These are phyloP conservation scores for Carapus acus DNA, from an alignment of 2,797 vertebrate species.

Conservation along the genomic window DNA sequence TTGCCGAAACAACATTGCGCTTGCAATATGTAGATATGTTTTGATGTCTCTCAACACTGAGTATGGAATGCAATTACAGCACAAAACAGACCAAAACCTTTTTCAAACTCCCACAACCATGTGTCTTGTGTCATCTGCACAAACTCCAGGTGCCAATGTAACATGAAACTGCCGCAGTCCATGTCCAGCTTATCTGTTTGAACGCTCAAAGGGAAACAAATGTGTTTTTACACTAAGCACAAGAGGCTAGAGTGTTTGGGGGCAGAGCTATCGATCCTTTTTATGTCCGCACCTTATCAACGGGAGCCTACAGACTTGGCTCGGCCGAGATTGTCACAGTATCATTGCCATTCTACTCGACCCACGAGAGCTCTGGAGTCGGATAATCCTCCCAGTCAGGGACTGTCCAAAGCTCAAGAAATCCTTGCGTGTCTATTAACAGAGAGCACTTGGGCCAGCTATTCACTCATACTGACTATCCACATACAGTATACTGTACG, in stretches of 20 bases:
- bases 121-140: no score
- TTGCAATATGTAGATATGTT: no score
- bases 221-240: conserved; percentile 9
- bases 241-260: conserved; percentile 11
- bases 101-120: no score
- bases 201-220: conserved; percentile 12
- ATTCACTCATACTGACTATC: neutral
- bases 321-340: conserved; percentile 9
- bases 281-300: neutral
- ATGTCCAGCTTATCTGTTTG: no score
- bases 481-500: no score
- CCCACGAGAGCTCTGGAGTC: neutral
- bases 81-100: no score
- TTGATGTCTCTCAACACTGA: no score
- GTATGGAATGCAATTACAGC: no score
- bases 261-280: conserved; percentile 21
- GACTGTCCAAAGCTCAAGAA: neutral
- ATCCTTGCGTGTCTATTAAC: neutral
- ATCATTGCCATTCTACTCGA: neutral
- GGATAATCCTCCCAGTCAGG: neutral
- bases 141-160: no score
- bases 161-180: no score
- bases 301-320: neutral
- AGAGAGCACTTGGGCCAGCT: neutral
- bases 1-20: conserved; percentile 6